Conservation (phyloP, 23 tunicate species). For the Botrylloides violaceus region DNA sequence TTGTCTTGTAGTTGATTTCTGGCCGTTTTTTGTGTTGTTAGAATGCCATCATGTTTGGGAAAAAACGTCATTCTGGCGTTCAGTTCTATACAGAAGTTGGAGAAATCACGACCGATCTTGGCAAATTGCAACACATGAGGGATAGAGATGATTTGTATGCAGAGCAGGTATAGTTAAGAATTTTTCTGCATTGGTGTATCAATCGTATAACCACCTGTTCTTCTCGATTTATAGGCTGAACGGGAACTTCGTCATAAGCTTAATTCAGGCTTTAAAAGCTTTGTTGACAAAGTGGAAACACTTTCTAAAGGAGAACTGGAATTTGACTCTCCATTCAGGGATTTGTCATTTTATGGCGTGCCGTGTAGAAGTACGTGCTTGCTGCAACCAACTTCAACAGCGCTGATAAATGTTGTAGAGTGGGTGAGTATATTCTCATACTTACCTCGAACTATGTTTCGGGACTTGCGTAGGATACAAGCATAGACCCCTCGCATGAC, state of each 20-base stretch:
- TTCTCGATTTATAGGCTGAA: slow-evolving; percentile 47
- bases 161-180: slow-evolving; percentile 51
- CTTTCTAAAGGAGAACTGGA: slow-evolving; percentile 75
- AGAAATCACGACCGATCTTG: slow-evolving; percentile 91
- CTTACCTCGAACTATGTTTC: too few species aligned
- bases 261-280: slow-evolving; percentile 83
- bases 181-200: background rate
- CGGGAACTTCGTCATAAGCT: slow-evolving; percentile 83
- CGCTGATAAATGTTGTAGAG: slow-evolving; percentile 87
- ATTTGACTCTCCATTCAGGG: slow-evolving; percentile 94
- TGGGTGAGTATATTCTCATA: slow-evolving; percentile 54
- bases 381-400: slow-evolving; percentile 89
- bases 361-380: slow-evolving; percentile 85
- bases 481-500: background rate
- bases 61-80: slow-evolving; percentile 85
- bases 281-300: slow-evolving; percentile 91
- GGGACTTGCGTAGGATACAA: background rate
- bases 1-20: background rate
- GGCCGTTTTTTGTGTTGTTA: background rate
- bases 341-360: slow-evolving; percentile 90
- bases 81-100: slow-evolving; percentile 99
- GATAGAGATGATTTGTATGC: slow-evolving; percentile 92
- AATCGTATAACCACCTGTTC: too few species aligned
- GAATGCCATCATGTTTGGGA: slow-evolving; percentile 96
- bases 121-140: slow-evolving; percentile 81